Conservation (phyloP, 2,113 vertebrate species). For the Nesoenas mayeri region DNA sequence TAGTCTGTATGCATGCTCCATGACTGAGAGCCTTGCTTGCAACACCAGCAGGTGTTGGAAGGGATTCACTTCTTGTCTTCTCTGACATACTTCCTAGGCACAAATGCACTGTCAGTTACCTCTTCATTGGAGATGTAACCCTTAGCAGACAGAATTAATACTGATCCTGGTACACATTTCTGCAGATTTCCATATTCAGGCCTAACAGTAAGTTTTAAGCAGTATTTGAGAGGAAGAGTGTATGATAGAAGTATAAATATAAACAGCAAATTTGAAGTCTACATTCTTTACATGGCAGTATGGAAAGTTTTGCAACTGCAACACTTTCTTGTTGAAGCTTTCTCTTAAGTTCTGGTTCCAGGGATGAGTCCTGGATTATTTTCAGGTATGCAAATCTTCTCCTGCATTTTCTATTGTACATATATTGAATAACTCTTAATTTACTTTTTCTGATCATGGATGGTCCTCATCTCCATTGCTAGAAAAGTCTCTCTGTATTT, state of each 20-base stretch:
- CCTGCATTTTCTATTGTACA: background rate
- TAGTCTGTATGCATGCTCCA: fast-evolving
- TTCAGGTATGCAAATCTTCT: background rate
- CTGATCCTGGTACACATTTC: background rate
- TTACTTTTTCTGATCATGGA: background rate
- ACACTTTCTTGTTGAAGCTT: background rate
- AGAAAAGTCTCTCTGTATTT: background rate
- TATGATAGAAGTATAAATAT: background rate
- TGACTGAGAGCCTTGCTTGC: background rate
- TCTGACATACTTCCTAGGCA: background rate
- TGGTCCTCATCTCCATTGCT: background rate
- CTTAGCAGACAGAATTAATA: background rate
- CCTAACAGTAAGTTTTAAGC: background rate
- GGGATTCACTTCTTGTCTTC: background rate
- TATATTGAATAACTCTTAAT: background rate
- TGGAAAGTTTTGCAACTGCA: background rate
- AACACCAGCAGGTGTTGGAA: background rate
- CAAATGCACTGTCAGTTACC: fast-evolving
- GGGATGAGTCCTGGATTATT: background rate
- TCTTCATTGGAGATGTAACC: background rate
- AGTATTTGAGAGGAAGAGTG: background rate
- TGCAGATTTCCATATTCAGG: background rate
- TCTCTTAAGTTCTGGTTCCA: background rate
- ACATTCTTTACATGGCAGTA: background rate
- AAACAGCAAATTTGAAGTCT: background rate